Base-by-base conservation (phyloP, 1,140 invertebrate species). In the Dendroctonus valens region DNA sequence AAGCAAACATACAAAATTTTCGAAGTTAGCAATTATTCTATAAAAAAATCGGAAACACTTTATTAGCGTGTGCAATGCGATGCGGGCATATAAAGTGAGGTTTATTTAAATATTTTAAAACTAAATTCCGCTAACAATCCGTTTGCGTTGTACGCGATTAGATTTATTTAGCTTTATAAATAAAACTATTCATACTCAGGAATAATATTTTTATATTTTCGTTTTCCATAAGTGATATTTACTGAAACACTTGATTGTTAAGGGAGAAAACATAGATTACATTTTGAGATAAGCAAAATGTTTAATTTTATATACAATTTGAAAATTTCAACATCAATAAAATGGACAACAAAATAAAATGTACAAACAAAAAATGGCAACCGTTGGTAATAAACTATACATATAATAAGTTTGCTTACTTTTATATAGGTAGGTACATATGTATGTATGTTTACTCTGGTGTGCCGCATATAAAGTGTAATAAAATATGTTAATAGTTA, bases 171-270 rank as follows among this genome's bases (percentile, higher is more conserved):
- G 1, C 26, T 26, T 26, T 3, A 26, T 26, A 26, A 26, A 26
- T 26, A 26, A 26, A 26, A 26, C 26, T 26, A 26, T 26, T 26
- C 1, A 26, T 26, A 3, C 26, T 26, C 46, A 5, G 7, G 11
- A 48, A 5, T 48, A 48, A 48, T 11, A 48, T 66, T 58, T 66
- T 55, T 50, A 63, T 60, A 67, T 44, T 70, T 71, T 71, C 67
- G 64, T 71, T 75, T 71, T 73, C 74, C 71, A 74, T 75, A 74
- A 74, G 74, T 75, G 71, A 69, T 67, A 48, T 73, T 69, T 71
- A 75, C 71, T 74, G 59, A 73, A 75, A 75, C 71, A 74, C 69
- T 75, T 74, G 72, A 75, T 75, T 75, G 74, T 73, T 73, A 74
- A 69, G 71, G 74, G 65, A 67, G 66, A 75, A 73, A 73, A 73